A percentile compares a stretch with the other conserved stretches of the same genome.
Conservation (phyloP, 1,140 invertebrate species). For the Brachionus rotundiformis region DNA sequence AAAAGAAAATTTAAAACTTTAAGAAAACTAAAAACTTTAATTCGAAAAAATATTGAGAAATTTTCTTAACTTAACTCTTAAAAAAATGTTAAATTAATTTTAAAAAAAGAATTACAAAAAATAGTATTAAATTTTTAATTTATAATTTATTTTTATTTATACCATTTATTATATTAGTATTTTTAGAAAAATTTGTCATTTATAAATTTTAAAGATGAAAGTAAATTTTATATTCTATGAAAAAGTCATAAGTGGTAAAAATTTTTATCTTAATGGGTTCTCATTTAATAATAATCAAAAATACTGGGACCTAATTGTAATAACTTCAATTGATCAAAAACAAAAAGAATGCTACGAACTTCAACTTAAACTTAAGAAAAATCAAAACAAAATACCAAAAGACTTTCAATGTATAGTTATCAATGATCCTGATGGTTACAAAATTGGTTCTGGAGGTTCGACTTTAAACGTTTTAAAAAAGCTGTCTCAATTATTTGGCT, state of each 20-base stretch:
- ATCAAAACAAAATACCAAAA: conserved; percentile 58
- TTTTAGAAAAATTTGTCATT: too few relatives aligned
- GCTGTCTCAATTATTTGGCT: conserved; percentile 52
- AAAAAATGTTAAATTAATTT: too few relatives aligned
- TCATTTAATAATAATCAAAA: conserved; percentile 53
- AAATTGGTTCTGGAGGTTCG: conserved; percentile 59
- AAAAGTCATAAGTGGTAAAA: neutral
- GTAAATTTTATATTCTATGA: conserved; percentile 16
- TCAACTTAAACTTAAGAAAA: conserved; percentile 59
- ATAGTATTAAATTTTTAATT: too few relatives aligned
- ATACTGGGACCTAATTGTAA: conserved; percentile 64
- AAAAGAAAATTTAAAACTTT: too few relatives aligned
- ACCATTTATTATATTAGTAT: too few relatives aligned
- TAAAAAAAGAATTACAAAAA: too few relatives aligned
- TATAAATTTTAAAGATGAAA: too few relatives aligned
- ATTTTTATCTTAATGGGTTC: neutral
- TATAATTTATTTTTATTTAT: too few relatives aligned
- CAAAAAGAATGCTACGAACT: conserved; percentile 61
- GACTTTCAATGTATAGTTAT: conserved; percentile 31
- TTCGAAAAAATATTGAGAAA: too few relatives aligned
- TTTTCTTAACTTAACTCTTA: too few relatives aligned
- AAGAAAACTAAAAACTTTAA: too few relatives aligned
- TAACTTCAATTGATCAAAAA: conserved; percentile 61
- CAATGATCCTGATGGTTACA: conserved; percentile 7
- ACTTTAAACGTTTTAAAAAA: conserved; percentile 60